These are phyloP conservation scores for Melikaiella ostensackeni DNA, from an alignment of 2,888 invertebrate genomes.

Conservation along the genomic window DNA sequence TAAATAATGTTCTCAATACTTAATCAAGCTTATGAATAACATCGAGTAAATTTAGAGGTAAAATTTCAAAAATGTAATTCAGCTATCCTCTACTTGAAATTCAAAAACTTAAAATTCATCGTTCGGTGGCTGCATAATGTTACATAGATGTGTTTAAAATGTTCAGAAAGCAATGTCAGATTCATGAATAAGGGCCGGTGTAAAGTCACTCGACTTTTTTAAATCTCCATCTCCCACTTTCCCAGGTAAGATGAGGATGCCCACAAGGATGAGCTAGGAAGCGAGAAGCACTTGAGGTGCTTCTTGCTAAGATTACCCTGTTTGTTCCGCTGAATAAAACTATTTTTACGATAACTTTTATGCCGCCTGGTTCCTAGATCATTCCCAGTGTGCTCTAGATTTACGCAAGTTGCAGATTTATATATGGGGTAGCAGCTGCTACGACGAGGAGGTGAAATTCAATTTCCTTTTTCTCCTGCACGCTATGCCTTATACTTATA, in stretches of 20 bases:
- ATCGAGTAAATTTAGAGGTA: no score
- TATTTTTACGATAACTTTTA: constrained; percentile 35
- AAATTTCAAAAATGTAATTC: no score
- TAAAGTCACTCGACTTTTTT: constrained; percentile 29
- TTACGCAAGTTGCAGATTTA: constrained; percentile 55
- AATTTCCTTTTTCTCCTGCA: constrained; percentile 25
- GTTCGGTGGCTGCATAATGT: not conserved
- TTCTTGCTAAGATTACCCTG: constrained; percentile 51
- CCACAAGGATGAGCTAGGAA: not conserved
- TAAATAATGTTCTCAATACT: no score
- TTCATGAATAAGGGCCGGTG: constrained; percentile 16
- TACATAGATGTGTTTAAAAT: not conserved
- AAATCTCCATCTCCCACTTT: constrained; percentile 33
- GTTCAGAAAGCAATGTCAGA: not conserved
- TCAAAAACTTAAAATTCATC: not conserved
- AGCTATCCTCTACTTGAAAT: not conserved
- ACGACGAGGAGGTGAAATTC: constrained; percentile 37
- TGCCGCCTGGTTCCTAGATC: constrained; percentile 44
- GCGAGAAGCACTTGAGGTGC: constrained; percentile 18
- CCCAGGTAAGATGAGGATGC: constrained; percentile 19
- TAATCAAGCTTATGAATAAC: no score
- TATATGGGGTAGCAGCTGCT: constrained; percentile 44
- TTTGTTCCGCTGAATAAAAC: constrained; percentile 51
- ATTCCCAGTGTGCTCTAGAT: constrained; percentile 47
- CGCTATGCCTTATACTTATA: not conserved